phyloP scores from a whole-genome alignment of 92 coral and sea anemone genomes.

The Porites rus region DNA sequence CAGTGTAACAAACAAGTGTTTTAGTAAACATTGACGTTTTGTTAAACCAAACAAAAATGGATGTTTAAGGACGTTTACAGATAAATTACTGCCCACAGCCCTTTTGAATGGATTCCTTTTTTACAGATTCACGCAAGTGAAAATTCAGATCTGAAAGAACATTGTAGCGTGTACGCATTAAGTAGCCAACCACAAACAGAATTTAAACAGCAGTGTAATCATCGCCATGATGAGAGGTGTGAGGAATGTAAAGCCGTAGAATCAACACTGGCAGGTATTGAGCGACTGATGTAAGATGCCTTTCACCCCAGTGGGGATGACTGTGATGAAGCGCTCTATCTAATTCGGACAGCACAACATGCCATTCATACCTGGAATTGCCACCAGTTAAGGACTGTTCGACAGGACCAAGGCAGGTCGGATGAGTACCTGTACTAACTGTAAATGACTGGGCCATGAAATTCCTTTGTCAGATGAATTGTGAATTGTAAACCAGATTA shows the following conservation, averaged over 20 bases:
- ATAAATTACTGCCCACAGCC: too few relatives aligned
- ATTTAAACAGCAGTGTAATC: neutral
- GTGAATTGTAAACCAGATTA: conserved; percentile 53
- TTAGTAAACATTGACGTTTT: too few relatives aligned
- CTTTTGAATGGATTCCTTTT: too few relatives aligned
- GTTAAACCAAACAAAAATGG: too few relatives aligned
- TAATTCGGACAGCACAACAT: neutral
- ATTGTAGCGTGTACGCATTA: neutral
- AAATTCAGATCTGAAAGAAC: neutral
- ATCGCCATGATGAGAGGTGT: neutral
- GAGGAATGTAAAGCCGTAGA: neutral
- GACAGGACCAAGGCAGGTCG: conserved; percentile 47
- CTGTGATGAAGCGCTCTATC: conserved; percentile 5
- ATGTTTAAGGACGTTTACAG: too few relatives aligned
- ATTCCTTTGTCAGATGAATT: conserved; percentile 39
- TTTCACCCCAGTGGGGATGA: conserved; percentile 32
- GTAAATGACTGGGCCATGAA: conserved; percentile 55
- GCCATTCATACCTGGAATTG: neutral
- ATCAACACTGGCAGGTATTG: neutral
- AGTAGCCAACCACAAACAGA: neutral
- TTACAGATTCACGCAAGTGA: neutral
- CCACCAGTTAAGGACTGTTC: conserved; percentile 16
- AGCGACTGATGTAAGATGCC: neutral
- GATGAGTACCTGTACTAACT: conserved; percentile 27
- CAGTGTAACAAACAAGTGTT: too few relatives aligned